Percentiles rank a stretch among this genome's conserved stretches.
phyloP scores from a whole-genome alignment of 1,140 invertebrate species.

The Gonioctena quinquepunctata region DNA sequence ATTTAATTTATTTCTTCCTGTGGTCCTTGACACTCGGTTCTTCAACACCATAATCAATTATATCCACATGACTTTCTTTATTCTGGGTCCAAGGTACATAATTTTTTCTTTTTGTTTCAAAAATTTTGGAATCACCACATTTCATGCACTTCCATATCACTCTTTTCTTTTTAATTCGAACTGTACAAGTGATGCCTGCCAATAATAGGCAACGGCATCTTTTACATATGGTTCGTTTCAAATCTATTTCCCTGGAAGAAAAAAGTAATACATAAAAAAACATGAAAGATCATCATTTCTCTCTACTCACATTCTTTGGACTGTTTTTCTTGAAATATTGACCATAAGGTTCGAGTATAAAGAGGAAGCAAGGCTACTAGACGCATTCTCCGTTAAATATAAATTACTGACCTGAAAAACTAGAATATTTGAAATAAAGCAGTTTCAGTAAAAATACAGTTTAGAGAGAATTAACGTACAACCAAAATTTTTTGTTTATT shows the following conservation, averaged over 20 bases:
- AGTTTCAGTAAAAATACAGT: too few species aligned
- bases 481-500: too few species aligned
- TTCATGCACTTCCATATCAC: constrained; percentile 56
- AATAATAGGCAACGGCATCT: constrained; percentile 58
- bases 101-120: constrained; percentile 49
- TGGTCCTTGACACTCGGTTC: too few species aligned
- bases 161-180: constrained; percentile 57
- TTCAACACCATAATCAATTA: constrained; percentile 51
- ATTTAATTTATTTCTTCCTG: too few species aligned
- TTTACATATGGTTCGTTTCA: constrained; percentile 61
- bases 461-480: too few species aligned
- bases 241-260: constrained; percentile 58
- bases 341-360: constrained; percentile 60
- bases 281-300: background rate
- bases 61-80: constrained; percentile 56
- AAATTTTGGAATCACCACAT: constrained; percentile 53
- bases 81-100: constrained; percentile 58
- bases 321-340: constrained; percentile 61
- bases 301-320: constrained; percentile 60
- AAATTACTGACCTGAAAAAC: constrained; percentile 58
- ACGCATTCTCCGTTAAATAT: constrained; percentile 48
- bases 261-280: constrained; percentile 5
- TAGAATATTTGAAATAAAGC: too few species aligned
- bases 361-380: constrained; percentile 53
- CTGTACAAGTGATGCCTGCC: constrained; percentile 53